Conservation (phyloP, 30 jellyfish, hydroid and myxozoan genomes). For the Nemopilema nomurai region DNA sequence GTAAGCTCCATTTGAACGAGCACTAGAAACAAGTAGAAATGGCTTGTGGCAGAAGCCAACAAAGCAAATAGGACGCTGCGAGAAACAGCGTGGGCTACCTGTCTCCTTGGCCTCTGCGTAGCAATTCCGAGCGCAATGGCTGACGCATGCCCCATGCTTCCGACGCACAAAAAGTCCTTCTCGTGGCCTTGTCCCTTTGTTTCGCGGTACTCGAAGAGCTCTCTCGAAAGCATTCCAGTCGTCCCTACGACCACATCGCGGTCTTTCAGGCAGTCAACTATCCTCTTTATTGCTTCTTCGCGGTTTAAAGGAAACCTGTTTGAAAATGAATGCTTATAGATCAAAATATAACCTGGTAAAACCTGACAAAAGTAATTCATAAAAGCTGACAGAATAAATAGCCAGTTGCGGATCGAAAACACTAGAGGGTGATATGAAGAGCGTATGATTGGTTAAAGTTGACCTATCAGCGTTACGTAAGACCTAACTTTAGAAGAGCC, state of each 20-base stretch:
- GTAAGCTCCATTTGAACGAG: no score
- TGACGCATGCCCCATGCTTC: constrained; percentile 99
- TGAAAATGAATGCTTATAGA: no score
- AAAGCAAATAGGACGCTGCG: no score
- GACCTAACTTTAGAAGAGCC: no score
- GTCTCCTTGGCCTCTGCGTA: constrained; percentile 85
- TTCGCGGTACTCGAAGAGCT: constrained; percentile 91
- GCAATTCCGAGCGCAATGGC: constrained; percentile 98
- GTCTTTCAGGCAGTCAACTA: constrained; percentile 82
- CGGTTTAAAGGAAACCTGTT: constrained; percentile 90
- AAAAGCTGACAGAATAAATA: no score
- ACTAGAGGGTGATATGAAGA: no score
- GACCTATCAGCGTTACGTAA: no score
- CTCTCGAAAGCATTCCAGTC: constrained; percentile 98
- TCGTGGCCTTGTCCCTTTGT: constrained; percentile 93
- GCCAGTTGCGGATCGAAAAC: no score
- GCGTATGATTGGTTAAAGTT: not conserved
- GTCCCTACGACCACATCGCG: constrained; percentile 99
- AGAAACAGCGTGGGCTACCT: constrained; percentile 72
- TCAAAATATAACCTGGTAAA: no score
- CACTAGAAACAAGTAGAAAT: no score
- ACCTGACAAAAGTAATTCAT: no score
- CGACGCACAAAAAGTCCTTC: constrained; percentile 95
- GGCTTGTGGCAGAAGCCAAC: no score
- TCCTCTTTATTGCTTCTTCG: constrained; percentile 79